These are phyloP conservation scores for Dendrolimus pini DNA, from an alignment of 2,888 invertebrate genomes.

Conservation along the genomic window DNA sequence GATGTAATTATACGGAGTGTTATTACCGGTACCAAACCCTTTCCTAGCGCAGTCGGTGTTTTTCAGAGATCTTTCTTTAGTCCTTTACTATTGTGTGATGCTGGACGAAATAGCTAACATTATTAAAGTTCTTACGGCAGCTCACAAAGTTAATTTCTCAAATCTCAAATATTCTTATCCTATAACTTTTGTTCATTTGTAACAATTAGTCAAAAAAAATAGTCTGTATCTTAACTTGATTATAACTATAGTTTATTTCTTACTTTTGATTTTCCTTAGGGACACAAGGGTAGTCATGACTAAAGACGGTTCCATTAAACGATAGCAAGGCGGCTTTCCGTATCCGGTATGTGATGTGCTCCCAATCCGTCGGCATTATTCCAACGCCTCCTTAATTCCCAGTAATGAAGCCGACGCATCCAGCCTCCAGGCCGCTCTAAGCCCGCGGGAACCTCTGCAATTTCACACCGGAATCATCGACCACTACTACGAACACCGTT, in stretches of 20 bases:
- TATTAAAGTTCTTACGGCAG: too few species aligned
- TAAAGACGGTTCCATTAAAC: not conserved
- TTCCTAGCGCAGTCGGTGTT: too few species aligned
- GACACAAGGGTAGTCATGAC: not conserved
- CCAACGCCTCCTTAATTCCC: slow-evolving; percentile 16
- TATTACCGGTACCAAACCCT: too few species aligned
- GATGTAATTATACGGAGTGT: too few species aligned
- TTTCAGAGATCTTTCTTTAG: too few species aligned
- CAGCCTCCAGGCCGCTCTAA: slow-evolving; percentile 5
- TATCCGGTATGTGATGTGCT: not conserved
- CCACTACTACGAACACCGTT: not conserved
- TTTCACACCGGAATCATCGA: slow-evolving; percentile 9
- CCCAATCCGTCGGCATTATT: slow-evolving; percentile 6
- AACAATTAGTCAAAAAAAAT: not conserved
- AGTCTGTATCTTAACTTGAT: not conserved
- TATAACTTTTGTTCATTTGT: not conserved
- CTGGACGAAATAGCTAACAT: too few species aligned
- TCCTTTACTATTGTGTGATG: too few species aligned
- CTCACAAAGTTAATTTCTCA: not conserved
- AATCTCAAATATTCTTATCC: not conserved
- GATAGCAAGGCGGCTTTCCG: not conserved
- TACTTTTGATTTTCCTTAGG: not conserved
- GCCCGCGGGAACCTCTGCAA: slow-evolving; percentile 15
- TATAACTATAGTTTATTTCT: not conserved
- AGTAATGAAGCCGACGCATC: slow-evolving; percentile 16